phyloP scores from a whole-genome alignment of 2,113 vertebrate species.

The Oreocharis arfaki region DNA sequence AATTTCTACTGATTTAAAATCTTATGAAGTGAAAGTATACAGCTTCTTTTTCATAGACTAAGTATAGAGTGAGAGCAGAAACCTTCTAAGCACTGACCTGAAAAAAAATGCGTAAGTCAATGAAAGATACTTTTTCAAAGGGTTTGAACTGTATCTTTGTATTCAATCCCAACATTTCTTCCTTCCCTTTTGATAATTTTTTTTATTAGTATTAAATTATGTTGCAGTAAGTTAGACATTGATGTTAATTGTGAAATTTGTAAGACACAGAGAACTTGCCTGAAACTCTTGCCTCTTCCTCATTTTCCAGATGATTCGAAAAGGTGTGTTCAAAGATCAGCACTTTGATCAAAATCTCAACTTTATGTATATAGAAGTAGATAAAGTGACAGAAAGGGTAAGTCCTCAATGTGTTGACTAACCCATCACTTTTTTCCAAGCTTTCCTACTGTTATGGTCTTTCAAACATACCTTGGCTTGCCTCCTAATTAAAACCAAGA shows the following conservation, averaged over 20 bases:
- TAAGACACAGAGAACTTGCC: neutral
- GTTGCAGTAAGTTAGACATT: neutral
- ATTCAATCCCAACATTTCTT: neutral
- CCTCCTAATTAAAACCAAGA: neutral
- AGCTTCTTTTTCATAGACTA: constrained; percentile 60
- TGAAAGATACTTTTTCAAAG: neutral
- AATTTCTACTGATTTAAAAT: constrained; percentile 10
- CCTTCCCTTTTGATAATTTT: neutral
- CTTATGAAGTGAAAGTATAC: constrained; percentile 7
- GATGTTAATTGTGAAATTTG: neutral
- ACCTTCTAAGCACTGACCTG: constrained; percentile 45
- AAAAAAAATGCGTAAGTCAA: constrained; percentile 38
- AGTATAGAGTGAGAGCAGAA: constrained; percentile 43
- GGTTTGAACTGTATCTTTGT: neutral
- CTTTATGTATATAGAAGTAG: constrained; percentile 99
- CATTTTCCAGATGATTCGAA: constrained; percentile 92
- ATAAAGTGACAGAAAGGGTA: constrained; percentile 99
- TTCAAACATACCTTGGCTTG: neutral
- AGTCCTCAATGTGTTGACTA: neutral
- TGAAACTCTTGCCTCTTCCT: neutral
- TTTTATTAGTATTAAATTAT: neutral
- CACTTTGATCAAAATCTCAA: constrained; percentile 99
- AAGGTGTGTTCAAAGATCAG: constrained; percentile 98
- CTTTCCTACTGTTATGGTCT: neutral
- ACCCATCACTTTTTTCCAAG: neutral